Base-by-base conservation (phyloP, 2,113 vertebrate genomes). In the Trogon melanurus region DNA sequence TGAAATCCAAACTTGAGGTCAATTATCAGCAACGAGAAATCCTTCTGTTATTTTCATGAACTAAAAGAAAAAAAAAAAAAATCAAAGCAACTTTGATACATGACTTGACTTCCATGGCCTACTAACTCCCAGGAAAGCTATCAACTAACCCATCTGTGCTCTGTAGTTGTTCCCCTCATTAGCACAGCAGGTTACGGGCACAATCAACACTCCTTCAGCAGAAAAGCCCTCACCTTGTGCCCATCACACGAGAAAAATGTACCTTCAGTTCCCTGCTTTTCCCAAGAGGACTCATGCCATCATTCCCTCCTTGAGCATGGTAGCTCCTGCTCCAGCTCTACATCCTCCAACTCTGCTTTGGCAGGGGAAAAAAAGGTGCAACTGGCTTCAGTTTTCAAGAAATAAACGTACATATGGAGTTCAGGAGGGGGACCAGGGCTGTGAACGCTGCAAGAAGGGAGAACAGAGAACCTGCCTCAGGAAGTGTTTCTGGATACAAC, bases 11-110 rank as follows among this genome's bases (percentile, higher is more conserved):
- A 79, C 48, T 66, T 27, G 32, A 86, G 65, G 64, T 91, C 56
- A 80, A 66, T 84, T 91, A 88, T 38, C 47, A 79, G 60, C 64
- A 91, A 71, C 94, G 88, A 86, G 47, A 88, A 94, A 93, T 38
- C 83, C 22, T 67, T 66, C 53, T 44, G 20, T 48, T 60, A 34
- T 73, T 91, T 87, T 10, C 57, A 45, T 22, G 38, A 87, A 61
- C 72, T 71, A 66, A 16, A 79, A 36, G 9, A 36, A 36, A 36
- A 36, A 36, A 36, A 36, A 8, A 36, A 36, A 76, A 91, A 90
- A 91, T 88, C 92, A 96, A 95, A 96, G 90, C 38, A 88, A 78
- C 88, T 90, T 94, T 93, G 82, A 93, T 93, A 88, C 45, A 60
- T 25, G 48, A 67, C 65, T 93, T 75, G 64, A 61, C 65, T 41